Evolutionary conservation across 1,140 invertebrate genomes (phyloP), one percentile per base, ranked within the genome.

Genomic region (Trachymyrmex septentrionalis): DNA sequence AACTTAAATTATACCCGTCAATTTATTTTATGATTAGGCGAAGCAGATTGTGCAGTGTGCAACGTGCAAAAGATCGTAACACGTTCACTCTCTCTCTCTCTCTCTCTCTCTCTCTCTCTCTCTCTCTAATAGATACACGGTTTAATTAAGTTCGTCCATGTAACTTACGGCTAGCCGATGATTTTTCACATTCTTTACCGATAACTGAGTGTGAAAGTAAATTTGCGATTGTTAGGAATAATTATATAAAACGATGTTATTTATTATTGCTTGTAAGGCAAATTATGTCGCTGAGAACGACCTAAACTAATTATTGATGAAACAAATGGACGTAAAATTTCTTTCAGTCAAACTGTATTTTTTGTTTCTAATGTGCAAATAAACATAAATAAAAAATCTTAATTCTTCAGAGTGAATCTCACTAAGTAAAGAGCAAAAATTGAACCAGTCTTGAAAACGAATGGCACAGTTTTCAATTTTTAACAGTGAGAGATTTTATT

Each of bases 71-170:
- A 55, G 27, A 30, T 80, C n/a, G 27, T 38, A 63, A 67, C 3
- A 44, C 27, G 14, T 63, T 80, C 34, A 38, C 1, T 55, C 12
- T 38, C n/a, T 38, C n/a, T 75, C 14, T 19, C n/a, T 38, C n/a
- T 75, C 14, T 19, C n/a, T 38, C n/a, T 75, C 14, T 19, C 3
- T 55, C 12, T 38, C 3, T 55, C 14, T 38, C 3, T 55, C 14
- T 38, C n/a, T 38, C n/a, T 75, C 14, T 19, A 21, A 69, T 44
- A 69, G 27, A 34, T 53, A 67, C 63, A 53, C 63, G n/a, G 9
- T 57, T 80, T 80, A 69, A 80, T 80, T 80, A 80, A 69, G 19
- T 69, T 55, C 4, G 48, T 1, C 21, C n/a, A 24, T 34, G 63
- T 69, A 80, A 80, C 48, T 69, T 55, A 55, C 3, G 19, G 10